Evolutionary conservation across 2,113 vertebrate genomes (phyloP).

Genomic region (Cyprinus carpio): DNA sequence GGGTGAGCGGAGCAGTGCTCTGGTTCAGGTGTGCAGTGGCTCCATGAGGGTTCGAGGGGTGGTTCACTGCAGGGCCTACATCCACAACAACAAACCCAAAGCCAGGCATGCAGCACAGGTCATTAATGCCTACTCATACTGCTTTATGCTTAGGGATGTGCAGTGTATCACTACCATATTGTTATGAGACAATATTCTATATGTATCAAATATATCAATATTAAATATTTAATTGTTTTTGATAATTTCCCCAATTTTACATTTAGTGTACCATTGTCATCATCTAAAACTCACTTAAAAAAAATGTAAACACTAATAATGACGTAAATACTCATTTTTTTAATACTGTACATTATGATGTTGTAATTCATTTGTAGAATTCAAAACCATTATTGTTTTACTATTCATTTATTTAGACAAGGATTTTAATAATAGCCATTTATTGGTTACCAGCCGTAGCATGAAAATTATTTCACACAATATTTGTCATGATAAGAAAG

Average conservation of each 20-base stretch:
- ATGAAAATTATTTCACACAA: neutral
- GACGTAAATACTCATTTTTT: neutral
- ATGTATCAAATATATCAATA: neutral
- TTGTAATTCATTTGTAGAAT: neutral
- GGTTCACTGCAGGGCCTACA: slow-evolving; percentile 84
- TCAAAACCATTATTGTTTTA: neutral
- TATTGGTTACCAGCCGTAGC: neutral
- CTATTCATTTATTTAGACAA: neutral
- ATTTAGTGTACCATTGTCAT: neutral
- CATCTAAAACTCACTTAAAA: neutral
- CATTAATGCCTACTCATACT: neutral
- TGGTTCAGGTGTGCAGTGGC: slow-evolving; percentile 81
- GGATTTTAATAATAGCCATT: neutral
- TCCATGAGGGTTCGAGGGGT: slow-evolving; percentile 81
- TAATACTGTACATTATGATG: neutral
- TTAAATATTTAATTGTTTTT: neutral
- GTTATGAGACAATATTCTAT: neutral
- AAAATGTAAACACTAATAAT: neutral
- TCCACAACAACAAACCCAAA: slow-evolving; percentile 88
- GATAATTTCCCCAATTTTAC: neutral
- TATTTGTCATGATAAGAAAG: neutral
- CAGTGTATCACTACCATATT: neutral
- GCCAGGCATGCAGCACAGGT: slow-evolving; percentile 87
- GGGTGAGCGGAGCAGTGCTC: slow-evolving; percentile 70
- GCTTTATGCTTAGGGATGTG: neutral